Evolutionary conservation across 1,140 invertebrate species (phyloP), one percentile per base, ranked within the genome.

Genomic region (Tribolium madens): DNA sequence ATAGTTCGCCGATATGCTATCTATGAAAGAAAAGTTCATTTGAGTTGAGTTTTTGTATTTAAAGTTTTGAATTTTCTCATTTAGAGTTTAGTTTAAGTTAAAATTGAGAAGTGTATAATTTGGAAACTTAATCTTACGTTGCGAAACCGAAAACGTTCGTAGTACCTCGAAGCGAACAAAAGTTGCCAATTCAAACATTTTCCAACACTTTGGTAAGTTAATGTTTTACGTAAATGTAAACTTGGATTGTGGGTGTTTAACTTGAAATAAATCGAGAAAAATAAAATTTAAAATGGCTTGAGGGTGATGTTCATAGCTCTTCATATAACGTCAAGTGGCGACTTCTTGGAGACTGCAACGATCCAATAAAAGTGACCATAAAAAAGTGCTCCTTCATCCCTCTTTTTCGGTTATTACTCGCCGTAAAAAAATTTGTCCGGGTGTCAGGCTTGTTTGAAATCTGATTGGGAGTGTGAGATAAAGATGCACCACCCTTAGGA

Each of bases 401-500:
- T 53, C 7, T 26, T 53, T 53, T 53, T 17, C 50, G 50, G 50
- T 53, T 53, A 53, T 53, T 57, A 57, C 52, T 14, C 18, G 13
- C 1, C n/a, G 17, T 57, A 57, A 57, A 57, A 57, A 57, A 53
- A 14, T 14, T 53, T 12, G 12, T 53, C 2, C 14, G 50, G 14
- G 50, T 53, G 50, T 14, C 50, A 17, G 7, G 46, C 46, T 47
- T 47, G 13, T 26, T 26, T 26, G 21, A 26, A 3, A 26, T 26
- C 21, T 1, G 18, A 14, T 52, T 18, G 17, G 17, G 6, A 14
- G 17, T 5, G 50, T 69, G 46, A 52, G 52, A 77, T 76, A 52
- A 73, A 78, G 77, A 78, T 70, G 75, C 77, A 78, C 75, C n/a
- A n/a, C 52, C 53, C 46, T 50, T 15, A 53, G 73, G 3, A 26